Evolutionary conservation across 92 coral and sea anemone genomes (phyloP).

Genomic region (Meandrina meandrites): DNA sequence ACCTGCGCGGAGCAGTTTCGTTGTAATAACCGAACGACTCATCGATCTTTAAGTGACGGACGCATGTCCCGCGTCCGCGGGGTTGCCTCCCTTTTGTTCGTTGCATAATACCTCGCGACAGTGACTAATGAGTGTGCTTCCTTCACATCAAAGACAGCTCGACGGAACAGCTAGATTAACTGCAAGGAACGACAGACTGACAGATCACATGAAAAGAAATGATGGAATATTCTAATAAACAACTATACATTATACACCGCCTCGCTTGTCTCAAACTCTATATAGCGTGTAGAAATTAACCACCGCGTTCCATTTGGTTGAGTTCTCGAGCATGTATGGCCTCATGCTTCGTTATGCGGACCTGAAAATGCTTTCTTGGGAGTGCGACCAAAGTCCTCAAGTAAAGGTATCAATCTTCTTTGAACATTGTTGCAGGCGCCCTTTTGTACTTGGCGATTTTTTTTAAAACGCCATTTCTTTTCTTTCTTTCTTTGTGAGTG

Average conservation of each 20-base stretch:
- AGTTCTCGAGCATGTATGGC: background rate
- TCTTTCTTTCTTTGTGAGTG: conserved; percentile 14
- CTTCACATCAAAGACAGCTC: conserved; percentile 24
- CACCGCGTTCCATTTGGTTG: conserved; percentile 22
- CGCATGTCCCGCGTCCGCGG: conserved; percentile 4
- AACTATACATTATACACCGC: conserved; percentile 7
- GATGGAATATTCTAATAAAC: conserved; percentile 45
- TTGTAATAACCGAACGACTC: background rate
- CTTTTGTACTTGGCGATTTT: background rate
- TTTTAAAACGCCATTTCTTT: conserved; percentile 30
- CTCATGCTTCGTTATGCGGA: background rate
- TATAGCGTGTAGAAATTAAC: conserved; percentile 2
- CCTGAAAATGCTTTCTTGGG: background rate
- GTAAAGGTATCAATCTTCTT: conserved; percentile 28
- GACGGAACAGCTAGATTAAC: conserved; percentile 30
- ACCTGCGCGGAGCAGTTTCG: conserved; percentile 19
- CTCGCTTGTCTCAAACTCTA: background rate
- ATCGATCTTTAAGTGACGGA: conserved; percentile 6
- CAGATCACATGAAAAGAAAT: conserved; percentile 37
- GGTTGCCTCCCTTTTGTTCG: conserved; percentile 33
- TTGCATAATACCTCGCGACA: conserved; percentile 12
- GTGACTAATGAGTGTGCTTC: conserved; percentile 26
- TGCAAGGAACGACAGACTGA: conserved; percentile 23
- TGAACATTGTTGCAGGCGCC: background rate
- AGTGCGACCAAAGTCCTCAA: background rate